Percentiles rank a stretch among this genome's conserved stretches.
Evolutionary conservation across 2,113 vertebrate genomes (phyloP).

Genomic region (Caretta caretta): DNA sequence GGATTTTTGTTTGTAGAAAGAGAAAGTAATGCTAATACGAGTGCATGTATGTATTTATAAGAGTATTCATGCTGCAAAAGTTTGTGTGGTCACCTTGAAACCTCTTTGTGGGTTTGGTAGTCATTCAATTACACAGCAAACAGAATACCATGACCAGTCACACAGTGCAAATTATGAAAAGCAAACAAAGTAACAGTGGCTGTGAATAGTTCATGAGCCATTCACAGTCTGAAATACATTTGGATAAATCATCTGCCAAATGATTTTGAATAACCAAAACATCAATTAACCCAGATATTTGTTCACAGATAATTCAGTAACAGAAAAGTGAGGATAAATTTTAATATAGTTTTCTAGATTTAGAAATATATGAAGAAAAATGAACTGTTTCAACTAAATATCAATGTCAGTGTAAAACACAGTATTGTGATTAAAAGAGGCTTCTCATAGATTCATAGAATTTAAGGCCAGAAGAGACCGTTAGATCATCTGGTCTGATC

Average conservation of each 20-base stretch:
- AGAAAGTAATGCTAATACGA: background rate
- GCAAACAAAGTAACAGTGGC: background rate
- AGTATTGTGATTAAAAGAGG: background rate
- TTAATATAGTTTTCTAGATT: background rate
- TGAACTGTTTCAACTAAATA: background rate
- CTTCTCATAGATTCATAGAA: background rate
- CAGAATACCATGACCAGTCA: background rate
- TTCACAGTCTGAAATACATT: background rate
- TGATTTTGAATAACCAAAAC: background rate
- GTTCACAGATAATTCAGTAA: background rate
- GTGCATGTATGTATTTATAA: background rate
- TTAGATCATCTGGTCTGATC: background rate
- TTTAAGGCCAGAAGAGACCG: background rate
- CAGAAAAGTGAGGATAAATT: background rate
- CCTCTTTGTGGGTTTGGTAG: background rate
- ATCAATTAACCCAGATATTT: background rate
- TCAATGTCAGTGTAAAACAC: background rate
- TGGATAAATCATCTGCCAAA: conserved; percentile 11
- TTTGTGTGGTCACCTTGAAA: background rate
- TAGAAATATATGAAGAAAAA: background rate
- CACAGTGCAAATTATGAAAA: background rate
- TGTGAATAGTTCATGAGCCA: background rate
- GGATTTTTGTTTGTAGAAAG: background rate
- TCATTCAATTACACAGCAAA: background rate
- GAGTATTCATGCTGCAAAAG: background rate